phyloP scores from a whole-genome alignment of 2,888 invertebrate species.

The Schrankia costaestrigalis region DNA sequence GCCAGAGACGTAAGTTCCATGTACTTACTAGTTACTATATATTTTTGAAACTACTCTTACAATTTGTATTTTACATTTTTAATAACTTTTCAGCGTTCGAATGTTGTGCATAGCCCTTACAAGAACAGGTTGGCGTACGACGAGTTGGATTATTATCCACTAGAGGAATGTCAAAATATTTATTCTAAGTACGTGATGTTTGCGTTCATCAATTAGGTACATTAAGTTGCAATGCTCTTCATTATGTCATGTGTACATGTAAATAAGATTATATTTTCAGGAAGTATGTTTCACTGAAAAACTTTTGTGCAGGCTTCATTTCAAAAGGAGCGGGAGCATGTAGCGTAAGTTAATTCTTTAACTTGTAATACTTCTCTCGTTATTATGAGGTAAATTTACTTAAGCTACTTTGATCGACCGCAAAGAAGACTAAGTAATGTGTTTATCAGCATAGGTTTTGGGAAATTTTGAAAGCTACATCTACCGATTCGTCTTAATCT shows the following conservation, averaged over 20 bases:
- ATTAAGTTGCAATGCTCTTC: conserved; percentile 4
- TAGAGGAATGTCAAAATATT: conserved; percentile 51
- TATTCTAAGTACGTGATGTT: conserved; percentile 44
- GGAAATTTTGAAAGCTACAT: no score
- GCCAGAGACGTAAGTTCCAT: conserved; percentile 47
- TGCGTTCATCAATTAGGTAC: neutral
- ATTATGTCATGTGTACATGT: conserved; percentile 13
- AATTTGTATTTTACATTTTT: no score
- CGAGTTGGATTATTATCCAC: conserved; percentile 47
- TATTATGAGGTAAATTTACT: neutral
- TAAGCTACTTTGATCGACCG: neutral
- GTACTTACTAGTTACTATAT: no score
- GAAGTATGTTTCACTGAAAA: neutral
- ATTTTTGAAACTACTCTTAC: no score
- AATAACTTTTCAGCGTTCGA: conserved; percentile 39
- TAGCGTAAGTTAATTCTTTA: conserved; percentile 2
- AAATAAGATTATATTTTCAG: conserved; percentile 1
- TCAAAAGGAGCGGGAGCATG: neutral
- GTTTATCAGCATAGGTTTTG: no score
- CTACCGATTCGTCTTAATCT: no score
- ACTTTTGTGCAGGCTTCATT: conserved; percentile 2
- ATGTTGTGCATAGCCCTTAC: conserved; percentile 37
- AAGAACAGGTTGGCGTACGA: conserved; percentile 43
- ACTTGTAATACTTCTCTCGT: neutral
- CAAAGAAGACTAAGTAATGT: no score